These are phyloP conservation scores for Corythoichthys haematopterus DNA, from an alignment of 2,113 vertebrate species.

Conservation along the genomic window DNA sequence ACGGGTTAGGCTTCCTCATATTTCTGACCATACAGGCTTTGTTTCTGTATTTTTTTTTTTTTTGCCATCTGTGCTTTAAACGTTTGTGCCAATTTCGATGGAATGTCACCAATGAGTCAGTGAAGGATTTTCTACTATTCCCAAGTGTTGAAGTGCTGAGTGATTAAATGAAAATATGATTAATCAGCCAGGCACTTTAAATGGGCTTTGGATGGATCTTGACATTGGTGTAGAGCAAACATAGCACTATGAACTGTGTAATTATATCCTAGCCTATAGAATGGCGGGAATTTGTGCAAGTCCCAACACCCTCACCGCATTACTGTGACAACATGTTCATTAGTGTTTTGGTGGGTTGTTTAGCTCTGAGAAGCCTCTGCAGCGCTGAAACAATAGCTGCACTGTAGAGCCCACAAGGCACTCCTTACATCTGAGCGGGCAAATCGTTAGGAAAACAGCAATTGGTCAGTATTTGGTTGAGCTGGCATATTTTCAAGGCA, in stretches of 20 bases:
- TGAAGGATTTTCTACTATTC: slow-evolving; percentile 29
- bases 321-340: slow-evolving; percentile 78
- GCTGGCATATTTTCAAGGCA: slow-evolving; percentile 19
- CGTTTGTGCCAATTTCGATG: slow-evolving; percentile 7
- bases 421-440: slow-evolving; percentile 38
- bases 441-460: slow-evolving; percentile 41
- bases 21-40: background rate
- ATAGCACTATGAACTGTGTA: slow-evolving; percentile 27
- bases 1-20: background rate
- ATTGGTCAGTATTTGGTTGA: slow-evolving; percentile 49
- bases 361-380: slow-evolving; percentile 55
- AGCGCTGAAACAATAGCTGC: slow-evolving; percentile 58
- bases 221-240: slow-evolving; percentile 15
- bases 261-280: slow-evolving; percentile 44
- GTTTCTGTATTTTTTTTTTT: background rate
- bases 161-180: slow-evolving; percentile 20
- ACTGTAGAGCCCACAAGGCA: slow-evolving; percentile 44
- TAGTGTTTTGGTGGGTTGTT: slow-evolving; percentile 55
- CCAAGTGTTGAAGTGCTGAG: slow-evolving; percentile 13
- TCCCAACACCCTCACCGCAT: slow-evolving; percentile 62
- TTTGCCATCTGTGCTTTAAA: slow-evolving; percentile 2
- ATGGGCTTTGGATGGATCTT: slow-evolving; percentile 15
- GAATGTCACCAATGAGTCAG: slow-evolving; percentile 20
- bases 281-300: slow-evolving; percentile 49
- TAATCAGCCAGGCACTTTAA: background rate